Evolutionary conservation across 2,888 invertebrate genomes (phyloP).

Genomic region (Callosobruchus maculatus): DNA sequence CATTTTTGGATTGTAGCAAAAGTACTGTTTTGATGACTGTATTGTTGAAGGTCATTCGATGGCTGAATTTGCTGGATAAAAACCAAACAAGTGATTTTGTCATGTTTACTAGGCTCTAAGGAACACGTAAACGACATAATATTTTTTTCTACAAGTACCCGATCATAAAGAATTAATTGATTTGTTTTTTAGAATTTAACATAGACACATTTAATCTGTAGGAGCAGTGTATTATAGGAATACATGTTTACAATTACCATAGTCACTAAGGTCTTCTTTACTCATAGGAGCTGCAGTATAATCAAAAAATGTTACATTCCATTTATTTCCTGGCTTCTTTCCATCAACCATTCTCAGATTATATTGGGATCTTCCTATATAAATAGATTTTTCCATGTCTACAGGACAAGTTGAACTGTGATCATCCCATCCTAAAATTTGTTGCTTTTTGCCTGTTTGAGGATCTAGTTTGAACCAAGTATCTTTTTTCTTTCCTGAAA

Average conservation of each 20-base stretch:
- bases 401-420: constrained; percentile 62
- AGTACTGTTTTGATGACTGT: no score
- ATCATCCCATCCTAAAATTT: constrained; percentile 59
- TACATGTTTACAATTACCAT: constrained; percentile 41
- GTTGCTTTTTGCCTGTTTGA: constrained; percentile 60
- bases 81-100: no score
- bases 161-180: no score
- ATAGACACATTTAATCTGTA: no score
- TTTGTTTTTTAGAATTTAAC: no score
- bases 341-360: constrained; percentile 92
- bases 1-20: no score
- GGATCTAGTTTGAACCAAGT: constrained; percentile 92
- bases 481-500: constrained; percentile 67
- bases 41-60: no score
- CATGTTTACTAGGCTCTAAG: no score
- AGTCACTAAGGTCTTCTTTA: constrained; percentile 72
- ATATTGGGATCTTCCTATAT: constrained; percentile 86
- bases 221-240: neutral
- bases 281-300: constrained; percentile 84
- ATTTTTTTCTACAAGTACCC: no score
- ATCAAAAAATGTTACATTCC: constrained; percentile 97
- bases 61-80: no score
- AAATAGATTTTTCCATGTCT: constrained; percentile 66
- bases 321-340: constrained; percentile 67
- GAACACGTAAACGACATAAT: no score